Percentiles rank a stretch among this genome's conserved stretches.
Conservation (phyloP, 2,888 invertebrate genomes). For the Eurytoma adleriae region DNA sequence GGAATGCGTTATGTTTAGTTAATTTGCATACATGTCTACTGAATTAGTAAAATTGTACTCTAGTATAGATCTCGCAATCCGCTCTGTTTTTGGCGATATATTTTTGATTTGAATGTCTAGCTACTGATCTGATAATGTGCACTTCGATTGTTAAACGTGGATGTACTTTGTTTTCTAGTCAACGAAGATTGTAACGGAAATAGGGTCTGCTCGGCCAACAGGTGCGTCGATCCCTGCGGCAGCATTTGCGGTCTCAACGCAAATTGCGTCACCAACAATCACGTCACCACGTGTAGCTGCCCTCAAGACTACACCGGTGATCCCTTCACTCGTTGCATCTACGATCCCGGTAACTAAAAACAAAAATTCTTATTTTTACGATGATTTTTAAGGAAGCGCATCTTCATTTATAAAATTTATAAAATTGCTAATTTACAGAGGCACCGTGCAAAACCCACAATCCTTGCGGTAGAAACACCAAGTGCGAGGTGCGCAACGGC, state of each 20-base stretch:
- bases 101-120: too few relatives aligned
- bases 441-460: constrained; percentile 89
- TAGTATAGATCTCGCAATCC: too few relatives aligned
- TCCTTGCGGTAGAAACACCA: constrained; percentile 89
- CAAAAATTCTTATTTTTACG: too few relatives aligned
- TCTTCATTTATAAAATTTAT: too few relatives aligned
- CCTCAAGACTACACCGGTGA: constrained; percentile 88
- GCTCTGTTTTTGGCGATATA: too few relatives aligned
- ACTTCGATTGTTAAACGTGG: too few relatives aligned
- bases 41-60: too few relatives aligned
- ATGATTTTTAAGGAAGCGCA: too few relatives aligned
- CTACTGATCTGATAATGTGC: too few relatives aligned
- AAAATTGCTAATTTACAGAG: constrained; percentile 77
- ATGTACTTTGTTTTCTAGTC: constrained; percentile 75
- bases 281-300: constrained; percentile 88
- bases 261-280: constrained; percentile 86
- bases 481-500: constrained; percentile 86
- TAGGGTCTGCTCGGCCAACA: constrained; percentile 85
- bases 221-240: constrained; percentile 88
- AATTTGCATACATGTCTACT: too few relatives aligned
- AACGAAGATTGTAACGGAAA: constrained; percentile 86
- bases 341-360: constrained; percentile 83
- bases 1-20: too few relatives aligned
- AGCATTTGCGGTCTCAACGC: constrained; percentile 87
- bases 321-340: constrained; percentile 84